These are phyloP conservation scores for Athrips mouffetella DNA, from an alignment of 2,888 invertebrate species.

Conservation along the genomic window DNA sequence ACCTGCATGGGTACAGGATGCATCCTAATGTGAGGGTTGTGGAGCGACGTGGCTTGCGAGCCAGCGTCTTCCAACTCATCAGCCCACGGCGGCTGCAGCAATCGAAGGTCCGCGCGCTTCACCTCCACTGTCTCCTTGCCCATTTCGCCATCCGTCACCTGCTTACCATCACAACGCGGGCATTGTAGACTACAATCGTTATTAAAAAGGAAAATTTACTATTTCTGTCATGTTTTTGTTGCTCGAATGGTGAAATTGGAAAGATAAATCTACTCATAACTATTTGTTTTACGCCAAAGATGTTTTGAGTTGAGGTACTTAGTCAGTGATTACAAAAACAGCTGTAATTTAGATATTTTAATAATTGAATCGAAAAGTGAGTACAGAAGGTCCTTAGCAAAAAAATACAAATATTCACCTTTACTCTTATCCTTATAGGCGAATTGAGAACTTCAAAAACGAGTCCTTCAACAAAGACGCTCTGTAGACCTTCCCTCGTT, in stretches of 20 bases:
- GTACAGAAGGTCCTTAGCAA: no score
- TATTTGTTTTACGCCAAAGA: no score
- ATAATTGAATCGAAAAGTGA: no score
- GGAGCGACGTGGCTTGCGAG: slow-evolving; percentile 52
- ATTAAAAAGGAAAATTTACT: neutral
- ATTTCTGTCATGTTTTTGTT: no score
- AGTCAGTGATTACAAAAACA: no score
- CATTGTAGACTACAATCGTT: slow-evolving; percentile 2
- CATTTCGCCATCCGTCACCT: slow-evolving; percentile 80
- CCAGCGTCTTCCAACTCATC: slow-evolving; percentile 91
- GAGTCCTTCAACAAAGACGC: slow-evolving; percentile 91
- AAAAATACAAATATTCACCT: slow-evolving; percentile 46
- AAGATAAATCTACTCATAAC: no score
- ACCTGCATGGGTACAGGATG: slow-evolving; percentile 60
- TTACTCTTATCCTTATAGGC: slow-evolving; percentile 69
- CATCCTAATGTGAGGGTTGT: slow-evolving; percentile 50
- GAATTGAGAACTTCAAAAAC: slow-evolving; percentile 79
- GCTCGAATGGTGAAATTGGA: no score
- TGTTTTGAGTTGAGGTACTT: no score
- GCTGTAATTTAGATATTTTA: no score
- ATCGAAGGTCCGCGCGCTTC: slow-evolving; percentile 92
- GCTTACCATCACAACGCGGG: slow-evolving; percentile 9
- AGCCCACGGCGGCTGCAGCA: slow-evolving; percentile 97
- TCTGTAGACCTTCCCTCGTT: slow-evolving; percentile 79
- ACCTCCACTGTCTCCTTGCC: slow-evolving; percentile 81